These are phyloP conservation scores for Dicrostonyx torquatus DNA, from an alignment of 2,797 vertebrate genomes.

Conservation along the genomic window DNA sequence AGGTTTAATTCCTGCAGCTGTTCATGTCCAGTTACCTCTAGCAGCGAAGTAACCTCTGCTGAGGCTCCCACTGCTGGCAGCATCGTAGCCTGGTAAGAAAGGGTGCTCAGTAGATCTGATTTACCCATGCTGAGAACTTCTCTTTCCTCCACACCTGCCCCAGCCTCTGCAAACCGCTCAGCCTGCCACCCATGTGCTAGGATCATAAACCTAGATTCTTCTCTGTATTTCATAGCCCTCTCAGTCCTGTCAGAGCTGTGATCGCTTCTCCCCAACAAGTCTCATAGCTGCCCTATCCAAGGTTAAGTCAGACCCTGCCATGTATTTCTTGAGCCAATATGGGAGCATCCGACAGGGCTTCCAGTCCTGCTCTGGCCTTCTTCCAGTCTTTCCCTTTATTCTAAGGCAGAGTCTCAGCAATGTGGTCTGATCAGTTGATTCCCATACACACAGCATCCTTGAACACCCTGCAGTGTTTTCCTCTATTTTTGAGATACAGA, in stretches of 20 bases:
- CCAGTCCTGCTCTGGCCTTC: background rate
- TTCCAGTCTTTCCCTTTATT: background rate
- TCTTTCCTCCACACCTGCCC: background rate
- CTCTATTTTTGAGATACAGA: constrained; percentile 29
- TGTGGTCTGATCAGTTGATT: constrained; percentile 12
- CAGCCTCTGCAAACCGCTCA: background rate
- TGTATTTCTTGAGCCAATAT: background rate
- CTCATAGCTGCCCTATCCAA: background rate
- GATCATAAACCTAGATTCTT: background rate
- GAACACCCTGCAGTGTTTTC: constrained; percentile 3
- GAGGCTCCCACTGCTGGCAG: background rate
- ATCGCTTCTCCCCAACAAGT: constrained; percentile 1
- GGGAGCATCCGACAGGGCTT: background rate
- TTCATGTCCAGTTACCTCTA: background rate
- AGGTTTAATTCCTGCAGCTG: background rate
- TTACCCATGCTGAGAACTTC: constrained; percentile 12
- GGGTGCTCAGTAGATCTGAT: background rate
- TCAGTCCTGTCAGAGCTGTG: background rate
- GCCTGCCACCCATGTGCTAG: background rate
- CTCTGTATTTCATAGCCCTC: background rate
- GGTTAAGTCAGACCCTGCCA: background rate
- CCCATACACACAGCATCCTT: background rate
- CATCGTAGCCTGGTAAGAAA: constrained; percentile 8
- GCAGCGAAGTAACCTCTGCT: background rate
- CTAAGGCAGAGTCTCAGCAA: background rate